Base-by-base conservation (phyloP, 2,888 invertebrate genomes). In the Zaprionus bogoriensis region DNA sequence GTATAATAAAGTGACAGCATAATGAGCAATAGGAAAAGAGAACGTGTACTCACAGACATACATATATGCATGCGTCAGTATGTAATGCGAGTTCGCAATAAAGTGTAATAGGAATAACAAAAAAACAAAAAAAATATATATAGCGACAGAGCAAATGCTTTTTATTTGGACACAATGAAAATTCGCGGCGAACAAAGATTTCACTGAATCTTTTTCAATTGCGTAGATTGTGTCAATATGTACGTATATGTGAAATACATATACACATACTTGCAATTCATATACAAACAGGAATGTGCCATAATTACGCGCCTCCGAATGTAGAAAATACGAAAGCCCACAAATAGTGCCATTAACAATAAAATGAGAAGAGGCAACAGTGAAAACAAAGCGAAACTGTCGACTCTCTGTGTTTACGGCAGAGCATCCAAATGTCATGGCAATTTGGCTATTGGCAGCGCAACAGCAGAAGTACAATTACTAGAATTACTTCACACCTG, bases 231-330 rank as follows among this genome's bases (percentile, higher is more conserved):
- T 55, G 41, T 55, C 42, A 42, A 38, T 54, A 60, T 38, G 42
- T 52, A 50, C 48, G 20, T 38, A 46, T 52, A 50, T 51, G 20
- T 36, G 30, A 23, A 20, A 69, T 60, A 55, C 54, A 64, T 12
- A 51, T 20, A 42, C 42, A 63, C 27, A 51, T 51, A 52, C 4
- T 22, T n/a, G 25, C 36, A 32, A 44, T 51, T 42, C 57, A 58
- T 47, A 41, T 54, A 44, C 28, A 44, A 36, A 61, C 62, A 83
- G 70, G 61, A 76, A 62, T 79, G 80, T 73, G 60, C 63, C 48
- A 64, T 51, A 85, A 76, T 68, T 74, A 57, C 78, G 70, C 75
- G 65, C 47, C 27, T 50, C 55, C 59, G 23, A 74, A 70, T 74
- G 62, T 48, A 36, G 45, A 60, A 63, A 69, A 66, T 55, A 51